phyloP scores from a whole-genome alignment of 2,888 invertebrate species.

The Harpalus rubripes region DNA sequence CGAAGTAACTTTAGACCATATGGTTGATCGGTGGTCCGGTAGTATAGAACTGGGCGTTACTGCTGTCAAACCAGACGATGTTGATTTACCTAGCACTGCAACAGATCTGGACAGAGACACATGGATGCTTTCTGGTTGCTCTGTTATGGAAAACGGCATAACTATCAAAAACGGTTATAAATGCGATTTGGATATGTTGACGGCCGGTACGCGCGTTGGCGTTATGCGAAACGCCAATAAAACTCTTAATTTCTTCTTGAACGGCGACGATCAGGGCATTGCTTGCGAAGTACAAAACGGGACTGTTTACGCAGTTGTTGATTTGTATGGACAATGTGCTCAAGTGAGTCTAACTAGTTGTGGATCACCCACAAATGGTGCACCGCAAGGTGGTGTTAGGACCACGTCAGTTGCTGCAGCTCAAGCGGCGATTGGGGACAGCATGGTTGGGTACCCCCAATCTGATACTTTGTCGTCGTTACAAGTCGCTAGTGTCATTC shows the following conservation, averaged over 20 bases:
- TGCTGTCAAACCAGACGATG: slow-evolving; percentile 92
- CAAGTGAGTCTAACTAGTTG: slow-evolving; percentile 83
- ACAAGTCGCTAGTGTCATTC: slow-evolving; percentile 74
- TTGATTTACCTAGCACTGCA: slow-evolving; percentile 93
- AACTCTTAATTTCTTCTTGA: slow-evolving; percentile 90
- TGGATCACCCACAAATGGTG: slow-evolving; percentile 74
- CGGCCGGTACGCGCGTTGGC: slow-evolving; percentile 88
- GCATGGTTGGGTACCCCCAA: slow-evolving; percentile 74
- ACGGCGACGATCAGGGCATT: slow-evolving; percentile 92
- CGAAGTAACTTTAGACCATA: slow-evolving; percentile 92
- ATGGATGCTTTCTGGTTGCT: slow-evolving; percentile 94
- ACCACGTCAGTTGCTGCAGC: slow-evolving; percentile 77
- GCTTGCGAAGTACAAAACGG: slow-evolving; percentile 89
- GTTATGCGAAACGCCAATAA: slow-evolving; percentile 93
- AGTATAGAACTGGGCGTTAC: slow-evolving; percentile 95
- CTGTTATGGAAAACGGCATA: slow-evolving; percentile 94
- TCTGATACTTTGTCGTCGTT: slow-evolving; percentile 76
- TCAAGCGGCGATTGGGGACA: slow-evolving; percentile 76
- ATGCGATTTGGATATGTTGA: slow-evolving; percentile 90
- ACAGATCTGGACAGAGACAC: slow-evolving; percentile 95
- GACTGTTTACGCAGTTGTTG: slow-evolving; percentile 95
- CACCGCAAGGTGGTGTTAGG: slow-evolving; percentile 73
- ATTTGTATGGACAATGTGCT: slow-evolving; percentile 96
- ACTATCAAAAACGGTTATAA: slow-evolving; percentile 91
- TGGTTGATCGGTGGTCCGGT: slow-evolving; percentile 96